These are phyloP conservation scores for Tenthredo distinguenda DNA, from an alignment of 2,888 invertebrate genomes.

Conservation along the genomic window DNA sequence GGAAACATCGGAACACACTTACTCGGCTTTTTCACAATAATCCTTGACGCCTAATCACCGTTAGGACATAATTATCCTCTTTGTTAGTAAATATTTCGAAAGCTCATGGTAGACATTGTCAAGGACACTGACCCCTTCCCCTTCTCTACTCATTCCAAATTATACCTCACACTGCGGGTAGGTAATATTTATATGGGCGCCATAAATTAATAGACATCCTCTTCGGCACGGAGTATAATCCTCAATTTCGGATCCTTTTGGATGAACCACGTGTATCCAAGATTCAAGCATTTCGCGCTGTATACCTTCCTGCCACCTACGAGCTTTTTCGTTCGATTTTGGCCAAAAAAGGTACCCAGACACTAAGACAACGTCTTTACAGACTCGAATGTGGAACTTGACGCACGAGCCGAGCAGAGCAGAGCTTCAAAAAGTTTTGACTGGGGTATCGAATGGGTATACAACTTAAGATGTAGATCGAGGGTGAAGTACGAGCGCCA, in stretches of 20 bases:
- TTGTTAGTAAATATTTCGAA: conserved; percentile 42
- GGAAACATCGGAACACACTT: not conserved
- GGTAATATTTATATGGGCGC: not conserved
- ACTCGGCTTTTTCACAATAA: not conserved
- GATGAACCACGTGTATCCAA: not conserved
- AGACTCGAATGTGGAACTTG: not conserved
- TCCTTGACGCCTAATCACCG: conserved; percentile 25
- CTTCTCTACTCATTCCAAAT: not conserved
- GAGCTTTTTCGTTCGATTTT: not conserved
- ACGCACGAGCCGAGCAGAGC: too few relatives aligned
- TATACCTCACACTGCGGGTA: not conserved
- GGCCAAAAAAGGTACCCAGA: not conserved
- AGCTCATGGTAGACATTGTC: conserved; percentile 34
- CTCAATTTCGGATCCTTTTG: not conserved
- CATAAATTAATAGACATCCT: not conserved
- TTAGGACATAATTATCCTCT: not conserved
- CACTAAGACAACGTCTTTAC: not conserved
- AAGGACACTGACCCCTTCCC: conserved; percentile 32
- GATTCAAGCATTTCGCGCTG: not conserved
- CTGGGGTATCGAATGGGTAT: not conserved
- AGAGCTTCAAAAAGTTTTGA: not conserved
- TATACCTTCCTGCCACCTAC: not conserved
- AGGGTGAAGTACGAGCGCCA: conserved; percentile 25
- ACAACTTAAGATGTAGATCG: not conserved
- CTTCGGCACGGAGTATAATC: not conserved